Evolutionary conservation across 1,140 invertebrate species (phyloP).

Genomic region (Riptortus pedestris): DNA sequence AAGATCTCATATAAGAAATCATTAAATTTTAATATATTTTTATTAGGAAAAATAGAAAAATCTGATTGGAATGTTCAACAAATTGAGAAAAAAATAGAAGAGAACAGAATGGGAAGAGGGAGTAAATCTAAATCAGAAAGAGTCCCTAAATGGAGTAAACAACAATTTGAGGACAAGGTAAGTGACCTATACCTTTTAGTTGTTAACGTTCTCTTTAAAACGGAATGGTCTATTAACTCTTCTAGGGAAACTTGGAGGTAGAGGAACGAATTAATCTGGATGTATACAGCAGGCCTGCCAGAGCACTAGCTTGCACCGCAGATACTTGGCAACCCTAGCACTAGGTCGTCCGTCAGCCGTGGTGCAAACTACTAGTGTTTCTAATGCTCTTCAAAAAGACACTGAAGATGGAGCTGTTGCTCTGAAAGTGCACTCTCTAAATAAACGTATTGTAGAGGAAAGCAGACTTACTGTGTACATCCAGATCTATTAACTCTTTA

Average conservation of each 20-base stretch:
- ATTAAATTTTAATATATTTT: neutral
- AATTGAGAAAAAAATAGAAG: slow-evolving; percentile 80
- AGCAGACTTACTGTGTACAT: too few species aligned
- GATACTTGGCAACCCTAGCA: too few species aligned
- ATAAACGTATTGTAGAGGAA: too few species aligned
- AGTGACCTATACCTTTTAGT: slow-evolving; percentile 21
- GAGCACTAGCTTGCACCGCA: too few species aligned
- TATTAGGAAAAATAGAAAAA: slow-evolving; percentile 67
- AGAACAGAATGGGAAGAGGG: slow-evolving; percentile 62
- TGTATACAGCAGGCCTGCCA: neutral
- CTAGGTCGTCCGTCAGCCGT: too few species aligned
- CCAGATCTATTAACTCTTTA: too few species aligned
- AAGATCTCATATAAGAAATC: neutral
- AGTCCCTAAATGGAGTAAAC: slow-evolving; percentile 81
- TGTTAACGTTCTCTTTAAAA: neutral
- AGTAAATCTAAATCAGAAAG: slow-evolving; percentile 55
- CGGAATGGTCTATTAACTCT: neutral
- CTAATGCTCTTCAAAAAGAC: too few species aligned
- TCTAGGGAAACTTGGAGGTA: too few species aligned
- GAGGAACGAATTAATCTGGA: too few species aligned
- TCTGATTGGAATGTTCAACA: slow-evolving; percentile 87
- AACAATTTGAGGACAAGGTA: slow-evolving; percentile 51
- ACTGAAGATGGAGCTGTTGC: too few species aligned
- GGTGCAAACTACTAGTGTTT: too few species aligned
- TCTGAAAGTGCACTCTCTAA: too few species aligned